Conservation (phyloP, 2,797 vertebrate genomes). For the Distichodus sexfasciatus region DNA sequence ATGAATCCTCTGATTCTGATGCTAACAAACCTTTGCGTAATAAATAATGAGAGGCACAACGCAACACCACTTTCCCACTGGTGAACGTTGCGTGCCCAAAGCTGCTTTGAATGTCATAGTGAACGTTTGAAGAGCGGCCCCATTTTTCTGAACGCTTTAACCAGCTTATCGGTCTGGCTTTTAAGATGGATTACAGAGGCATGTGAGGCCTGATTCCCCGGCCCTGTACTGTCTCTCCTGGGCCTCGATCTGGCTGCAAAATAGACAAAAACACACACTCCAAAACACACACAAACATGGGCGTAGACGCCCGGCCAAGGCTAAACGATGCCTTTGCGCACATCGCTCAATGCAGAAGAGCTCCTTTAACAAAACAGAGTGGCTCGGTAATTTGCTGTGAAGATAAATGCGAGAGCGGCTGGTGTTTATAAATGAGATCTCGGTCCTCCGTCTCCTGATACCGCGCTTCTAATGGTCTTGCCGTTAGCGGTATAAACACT, state of each 20-base stretch:
- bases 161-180: slow-evolving; percentile 35
- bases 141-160: slow-evolving; percentile 33
- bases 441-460: slow-evolving; percentile 44
- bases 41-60: no score
- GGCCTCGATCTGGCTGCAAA: slow-evolving; percentile 29
- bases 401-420: slow-evolving; percentile 43
- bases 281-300: slow-evolving; percentile 2
- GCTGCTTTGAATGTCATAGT: slow-evolving; percentile 21
- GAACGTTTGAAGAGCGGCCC: slow-evolving; percentile 5
- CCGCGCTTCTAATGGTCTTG: slow-evolving; percentile 41
- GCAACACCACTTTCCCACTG: no score
- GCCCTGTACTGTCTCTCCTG: slow-evolving; percentile 16
- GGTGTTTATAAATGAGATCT: slow-evolving; percentile 53
- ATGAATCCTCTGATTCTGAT: no score
- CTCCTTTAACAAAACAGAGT: slow-evolving; percentile 37
- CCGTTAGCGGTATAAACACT: slow-evolving; percentile 45
- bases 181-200: slow-evolving; percentile 40
- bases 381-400: slow-evolving; percentile 43
- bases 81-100: slow-evolving; percentile 4
- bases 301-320: not conserved
- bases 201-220: slow-evolving; percentile 13
- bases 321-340: not conserved
- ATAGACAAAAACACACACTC: slow-evolving; percentile 11
- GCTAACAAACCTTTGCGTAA: no score
- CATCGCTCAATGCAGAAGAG: slow-evolving; percentile 36